Conservation (phyloP, 35 echinoderm and acorn worm species). For the Amphiura filiformis region DNA sequence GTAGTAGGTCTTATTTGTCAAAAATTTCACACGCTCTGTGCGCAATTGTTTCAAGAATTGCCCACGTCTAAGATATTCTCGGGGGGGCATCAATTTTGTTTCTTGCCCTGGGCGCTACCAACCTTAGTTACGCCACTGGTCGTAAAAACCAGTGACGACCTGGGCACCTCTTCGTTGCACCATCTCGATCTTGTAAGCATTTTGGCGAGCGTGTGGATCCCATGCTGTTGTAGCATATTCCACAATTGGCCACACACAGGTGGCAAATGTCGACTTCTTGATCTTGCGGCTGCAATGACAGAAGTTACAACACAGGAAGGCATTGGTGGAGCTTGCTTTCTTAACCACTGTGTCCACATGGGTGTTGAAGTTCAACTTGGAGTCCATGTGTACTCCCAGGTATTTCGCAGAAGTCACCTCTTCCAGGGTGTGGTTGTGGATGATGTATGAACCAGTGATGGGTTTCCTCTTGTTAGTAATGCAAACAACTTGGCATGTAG, state of each 20-base stretch:
- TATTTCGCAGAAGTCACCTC: constrained; percentile 28
- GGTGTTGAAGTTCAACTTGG: constrained; percentile 39
- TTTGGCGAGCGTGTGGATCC: constrained; percentile 25
- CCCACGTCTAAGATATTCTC: no score
- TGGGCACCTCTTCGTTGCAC: constrained; percentile 21
- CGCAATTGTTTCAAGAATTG: no score
- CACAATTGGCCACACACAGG: constrained; percentile 12
- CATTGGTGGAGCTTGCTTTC: constrained; percentile 34
- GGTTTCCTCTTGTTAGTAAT: constrained; percentile 26
- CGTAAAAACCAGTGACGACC: background rate
- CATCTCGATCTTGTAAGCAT: constrained; percentile 9
- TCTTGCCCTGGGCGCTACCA: no score
- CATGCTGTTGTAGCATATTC: constrained; percentile 36
- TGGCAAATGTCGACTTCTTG: constrained; percentile 18
- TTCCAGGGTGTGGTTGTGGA: constrained; percentile 28
- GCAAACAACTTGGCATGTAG: constrained; percentile 23
- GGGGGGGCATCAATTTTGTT: no score
- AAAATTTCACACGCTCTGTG: no score
- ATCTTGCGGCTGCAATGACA: constrained; percentile 16
- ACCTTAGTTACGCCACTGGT: background rate
- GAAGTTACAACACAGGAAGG: constrained; percentile 37
- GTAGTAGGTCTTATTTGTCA: no score
- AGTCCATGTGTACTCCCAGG: constrained; percentile 50
- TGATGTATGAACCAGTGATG: background rate
- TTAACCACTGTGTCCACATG: constrained; percentile 26